Evolutionary conservation across 2,888 invertebrate species (phyloP), one percentile per base, ranked within the genome.

Genomic region (Ophion ellenae): DNA sequence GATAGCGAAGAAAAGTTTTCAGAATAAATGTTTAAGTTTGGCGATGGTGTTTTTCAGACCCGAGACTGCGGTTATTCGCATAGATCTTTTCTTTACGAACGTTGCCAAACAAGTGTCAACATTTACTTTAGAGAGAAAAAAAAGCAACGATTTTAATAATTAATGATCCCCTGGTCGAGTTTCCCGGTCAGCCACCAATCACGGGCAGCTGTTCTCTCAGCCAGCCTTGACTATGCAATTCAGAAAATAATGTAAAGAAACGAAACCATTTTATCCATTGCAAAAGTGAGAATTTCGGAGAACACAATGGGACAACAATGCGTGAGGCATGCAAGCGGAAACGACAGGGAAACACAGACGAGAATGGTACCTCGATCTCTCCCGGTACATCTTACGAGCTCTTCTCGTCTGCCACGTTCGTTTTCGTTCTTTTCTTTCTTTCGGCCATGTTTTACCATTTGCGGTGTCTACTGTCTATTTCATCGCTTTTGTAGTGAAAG

Each of bases 401-500:
- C 47, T 63, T 28, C 36, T 74, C 53, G 66, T 73, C 63, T 20
- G 24, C 7, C 64, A 76, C 47, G 61, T 80, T 24, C 73, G 70
- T 74, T 59, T 74, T 32, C 69, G 20, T 77, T 82, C 53, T 67
- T 45, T 67, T 75, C 59, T 69, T 69, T 74, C 45, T 61, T n/a
- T 53, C 61, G 47, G 40, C 47, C 47, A 59, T 76, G 66, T 76
- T 67, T 66, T 67, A 57, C 17, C 75, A 74, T 64, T 78, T 70
- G 69, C 45, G 63, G 61, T 76, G 79, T 86, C 53, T 70, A 79
- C 83, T 61, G 70, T 80, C 83, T 73, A 74, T 83, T 73, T 47
- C 61, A 66, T 77, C 75, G 85, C 81, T 79, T 85, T 84, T 80
- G 75, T 81, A 74, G 75, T 66, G 67, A 32, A 67, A 79, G 69